Evolutionary conservation across 2,888 invertebrate species (phyloP).

Genomic region (Melolontha melolontha): DNA sequence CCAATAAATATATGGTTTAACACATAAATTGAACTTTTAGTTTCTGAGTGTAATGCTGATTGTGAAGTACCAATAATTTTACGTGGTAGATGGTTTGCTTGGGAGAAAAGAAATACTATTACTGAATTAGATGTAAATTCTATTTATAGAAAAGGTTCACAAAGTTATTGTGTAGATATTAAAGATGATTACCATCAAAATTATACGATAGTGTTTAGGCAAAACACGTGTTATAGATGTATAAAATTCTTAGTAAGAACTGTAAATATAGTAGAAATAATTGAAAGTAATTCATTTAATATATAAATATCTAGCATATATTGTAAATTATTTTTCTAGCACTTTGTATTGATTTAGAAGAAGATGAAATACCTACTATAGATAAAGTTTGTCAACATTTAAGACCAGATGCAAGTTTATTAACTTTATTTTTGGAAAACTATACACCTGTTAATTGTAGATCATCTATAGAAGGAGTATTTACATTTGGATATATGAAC

Average conservation of each 20-base stretch:
- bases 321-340: constrained; percentile 64
- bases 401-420: constrained; percentile 82
- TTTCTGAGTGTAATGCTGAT: constrained; percentile 53
- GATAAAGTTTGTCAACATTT: constrained; percentile 82
- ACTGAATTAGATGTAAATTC: constrained; percentile 85
- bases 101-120: constrained; percentile 88
- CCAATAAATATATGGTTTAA: not conserved
- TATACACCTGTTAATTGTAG: constrained; percentile 91
- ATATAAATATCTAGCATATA: not conserved
- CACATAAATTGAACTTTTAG: constrained; percentile 30
- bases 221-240: constrained; percentile 83
- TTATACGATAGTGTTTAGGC: constrained; percentile 85
- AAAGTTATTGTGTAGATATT: constrained; percentile 79
- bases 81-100: constrained; percentile 91
- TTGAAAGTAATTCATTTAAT: constrained; percentile 73
- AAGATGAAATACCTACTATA: constrained; percentile 74
- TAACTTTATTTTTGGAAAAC: constrained; percentile 90
- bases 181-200: constrained; percentile 82
- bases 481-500: constrained; percentile 89
- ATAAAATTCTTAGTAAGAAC: constrained; percentile 87
- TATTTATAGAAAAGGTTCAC: constrained; percentile 78
- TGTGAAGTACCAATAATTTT: constrained; percentile 84
- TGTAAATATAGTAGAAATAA: constrained; percentile 89
- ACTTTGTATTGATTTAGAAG: constrained; percentile 79
- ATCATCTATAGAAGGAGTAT: constrained; percentile 94